A percentile compares a stretch with the other conserved stretches of the same genome.
Conservation (phyloP, 2,888 invertebrate genomes). For the Aphidius colemani region DNA sequence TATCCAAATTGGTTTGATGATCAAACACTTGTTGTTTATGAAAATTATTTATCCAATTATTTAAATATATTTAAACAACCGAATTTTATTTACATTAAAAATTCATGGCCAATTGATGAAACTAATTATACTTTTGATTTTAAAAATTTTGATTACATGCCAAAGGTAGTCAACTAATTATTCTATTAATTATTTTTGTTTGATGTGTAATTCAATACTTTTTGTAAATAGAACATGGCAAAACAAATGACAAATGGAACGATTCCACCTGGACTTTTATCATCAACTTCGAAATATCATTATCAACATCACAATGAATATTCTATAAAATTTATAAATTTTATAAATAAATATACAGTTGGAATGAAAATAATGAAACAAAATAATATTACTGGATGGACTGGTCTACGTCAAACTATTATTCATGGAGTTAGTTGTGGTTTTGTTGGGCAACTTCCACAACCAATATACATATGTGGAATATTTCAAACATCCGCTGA, state of each 20-base stretch:
- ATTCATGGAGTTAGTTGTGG: slow-evolving; percentile 34
- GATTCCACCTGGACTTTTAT: slow-evolving; percentile 33
- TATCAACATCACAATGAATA: slow-evolving; percentile 35
- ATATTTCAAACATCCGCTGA: slow-evolving; percentile 31
- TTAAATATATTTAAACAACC: slow-evolving; percentile 22
- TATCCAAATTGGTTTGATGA: slow-evolving; percentile 41
- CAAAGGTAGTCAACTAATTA: slow-evolving; percentile 31
- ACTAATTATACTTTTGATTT: slow-evolving; percentile 6
- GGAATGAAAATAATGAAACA: too few relatives aligned
- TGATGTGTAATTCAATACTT: neutral
- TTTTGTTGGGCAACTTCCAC: slow-evolving; percentile 37
- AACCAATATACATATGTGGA: slow-evolving; percentile 40
- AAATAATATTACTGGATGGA: slow-evolving; percentile 30
- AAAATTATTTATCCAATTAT: slow-evolving; percentile 32
- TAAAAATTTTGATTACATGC: slow-evolving; percentile 38
- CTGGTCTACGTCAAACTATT: slow-evolving; percentile 27
- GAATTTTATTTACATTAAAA: slow-evolving; percentile 33
- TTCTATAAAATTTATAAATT: slow-evolving; percentile 29
- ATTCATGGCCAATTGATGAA: slow-evolving; percentile 42
- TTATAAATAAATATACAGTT: slow-evolving; percentile 21
- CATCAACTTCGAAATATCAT: slow-evolving; percentile 28
- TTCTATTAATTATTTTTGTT: neutral
- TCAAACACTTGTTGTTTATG: slow-evolving; percentile 19
- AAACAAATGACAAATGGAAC: slow-evolving; percentile 35
- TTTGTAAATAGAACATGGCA: neutral